phyloP scores from a whole-genome alignment of 2,113 vertebrate genomes.

The Oreotrochilus melanogaster region DNA sequence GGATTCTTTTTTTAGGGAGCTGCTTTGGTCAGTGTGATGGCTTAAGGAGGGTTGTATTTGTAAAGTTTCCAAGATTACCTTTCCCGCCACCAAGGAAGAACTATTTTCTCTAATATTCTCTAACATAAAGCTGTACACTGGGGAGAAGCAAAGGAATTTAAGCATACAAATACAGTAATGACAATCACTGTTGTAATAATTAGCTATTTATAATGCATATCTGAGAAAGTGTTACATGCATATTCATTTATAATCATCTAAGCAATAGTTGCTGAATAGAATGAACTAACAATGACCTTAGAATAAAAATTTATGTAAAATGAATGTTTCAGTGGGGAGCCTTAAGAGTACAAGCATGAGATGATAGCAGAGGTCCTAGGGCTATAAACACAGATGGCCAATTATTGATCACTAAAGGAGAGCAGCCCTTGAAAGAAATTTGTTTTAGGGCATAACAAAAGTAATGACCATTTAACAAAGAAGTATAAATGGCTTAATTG shows the following conservation, averaged over 20 bases:
- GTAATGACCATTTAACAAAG: background rate
- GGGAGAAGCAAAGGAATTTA: background rate
- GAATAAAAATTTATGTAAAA: background rate
- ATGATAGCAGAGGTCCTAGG: background rate
- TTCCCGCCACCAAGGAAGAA: background rate
- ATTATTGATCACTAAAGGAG: background rate
- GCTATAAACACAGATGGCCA: background rate
- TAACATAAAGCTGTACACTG: background rate
- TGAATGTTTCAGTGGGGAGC: background rate
- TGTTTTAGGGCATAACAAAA: background rate
- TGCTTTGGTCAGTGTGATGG: background rate
- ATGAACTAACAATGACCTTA: background rate
- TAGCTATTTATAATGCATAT: background rate
- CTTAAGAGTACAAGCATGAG: background rate
- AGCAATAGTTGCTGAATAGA: background rate
- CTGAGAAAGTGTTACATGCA: background rate
- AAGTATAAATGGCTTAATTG: background rate
- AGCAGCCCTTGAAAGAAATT: background rate
- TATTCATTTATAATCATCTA: background rate
- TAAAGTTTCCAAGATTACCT: background rate
- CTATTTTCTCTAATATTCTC: background rate
- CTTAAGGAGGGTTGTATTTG: background rate
- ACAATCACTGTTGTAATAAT: background rate
- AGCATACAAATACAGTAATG: background rate
- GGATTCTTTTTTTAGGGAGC: background rate